These are phyloP conservation scores for Chorisops tibialis DNA, from an alignment of 2,888 invertebrate species.

Conservation along the genomic window DNA sequence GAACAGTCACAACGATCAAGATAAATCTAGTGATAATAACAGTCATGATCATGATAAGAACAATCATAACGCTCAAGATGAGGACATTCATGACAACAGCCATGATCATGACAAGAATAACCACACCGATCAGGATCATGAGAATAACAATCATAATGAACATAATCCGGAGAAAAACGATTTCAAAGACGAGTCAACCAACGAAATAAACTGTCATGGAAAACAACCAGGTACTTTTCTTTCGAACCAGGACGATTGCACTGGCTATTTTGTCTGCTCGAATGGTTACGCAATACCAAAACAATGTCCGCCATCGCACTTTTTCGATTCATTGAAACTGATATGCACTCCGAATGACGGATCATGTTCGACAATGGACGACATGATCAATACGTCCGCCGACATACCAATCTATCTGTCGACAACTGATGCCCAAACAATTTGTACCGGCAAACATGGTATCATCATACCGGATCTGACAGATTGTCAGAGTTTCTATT, in stretches of 20 bases:
- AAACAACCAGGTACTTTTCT: constrained; percentile 18
- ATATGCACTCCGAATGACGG: constrained; percentile 17
- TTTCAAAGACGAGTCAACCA: not conserved
- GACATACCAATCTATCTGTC: constrained; percentile 1
- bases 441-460: constrained; percentile 23
- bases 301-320: constrained; percentile 23
- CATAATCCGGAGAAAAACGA: not conserved
- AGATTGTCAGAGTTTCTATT: constrained; percentile 27
- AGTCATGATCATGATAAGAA: too few species aligned
- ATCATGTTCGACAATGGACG: not conserved
- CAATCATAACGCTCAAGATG: too few species aligned
- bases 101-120: too few species aligned
- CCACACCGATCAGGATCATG: not conserved
- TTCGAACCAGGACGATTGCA: constrained; percentile 10
- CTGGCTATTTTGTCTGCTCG: constrained; percentile 25
- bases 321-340: constrained; percentile 13
- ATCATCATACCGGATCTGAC: constrained; percentile 20
- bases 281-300: constrained; percentile 19
- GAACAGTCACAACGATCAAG: too few species aligned
- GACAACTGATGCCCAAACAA: not conserved
- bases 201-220: not conserved
- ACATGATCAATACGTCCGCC: not conserved
- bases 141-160: not conserved
- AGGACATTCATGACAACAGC: too few species aligned
- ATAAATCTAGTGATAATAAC: too few species aligned